A percentile compares a stretch with the other conserved stretches of the same genome.
Conservation (phyloP, 2,797 vertebrate species). For the Bryconaethiops microstoma region DNA sequence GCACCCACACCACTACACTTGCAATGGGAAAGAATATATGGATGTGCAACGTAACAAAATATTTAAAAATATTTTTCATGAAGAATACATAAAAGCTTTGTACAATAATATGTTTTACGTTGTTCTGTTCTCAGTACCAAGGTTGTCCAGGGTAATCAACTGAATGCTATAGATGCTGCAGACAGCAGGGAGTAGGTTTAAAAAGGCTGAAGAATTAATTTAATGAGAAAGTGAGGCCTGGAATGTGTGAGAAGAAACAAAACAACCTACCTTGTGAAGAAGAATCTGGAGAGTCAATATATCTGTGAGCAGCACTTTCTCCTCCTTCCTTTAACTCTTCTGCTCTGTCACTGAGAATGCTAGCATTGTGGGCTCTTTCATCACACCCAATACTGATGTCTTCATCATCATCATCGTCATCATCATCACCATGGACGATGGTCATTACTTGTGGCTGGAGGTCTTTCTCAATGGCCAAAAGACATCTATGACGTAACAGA, state of each 20-base stretch:
- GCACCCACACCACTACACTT: too few species aligned
- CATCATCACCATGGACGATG: conserved; percentile 68
- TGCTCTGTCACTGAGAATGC: conserved; percentile 56
- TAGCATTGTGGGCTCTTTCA: conserved; percentile 57
- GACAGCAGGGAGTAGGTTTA: neutral
- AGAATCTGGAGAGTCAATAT: conserved; percentile 68
- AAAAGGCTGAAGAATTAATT: neutral
- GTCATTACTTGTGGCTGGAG: conserved; percentile 69
- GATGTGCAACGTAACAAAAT: too few species aligned
- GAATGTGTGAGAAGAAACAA: neutral
- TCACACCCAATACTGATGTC: conserved; percentile 54
- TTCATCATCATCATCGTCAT: conserved; percentile 66
- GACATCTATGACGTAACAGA: conserved; percentile 70
- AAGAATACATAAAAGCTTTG: neutral
- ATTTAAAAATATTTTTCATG: neutral
- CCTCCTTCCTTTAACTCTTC: conserved; percentile 55
- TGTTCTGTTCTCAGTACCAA: too few species aligned
- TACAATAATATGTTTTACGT: too few species aligned
- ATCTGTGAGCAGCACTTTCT: conserved; percentile 37
- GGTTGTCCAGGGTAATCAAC: neutral
- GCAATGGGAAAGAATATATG: too few species aligned
- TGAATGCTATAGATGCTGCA: neutral
- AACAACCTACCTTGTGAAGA: conserved; percentile 67
- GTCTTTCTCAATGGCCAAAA: conserved; percentile 71
- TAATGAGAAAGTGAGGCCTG: neutral